These are phyloP conservation scores for rat (Rattus norvegicus) DNA, from an alignment of 2,113 vertebrate genomes.

Conservation along the genomic window DNA sequence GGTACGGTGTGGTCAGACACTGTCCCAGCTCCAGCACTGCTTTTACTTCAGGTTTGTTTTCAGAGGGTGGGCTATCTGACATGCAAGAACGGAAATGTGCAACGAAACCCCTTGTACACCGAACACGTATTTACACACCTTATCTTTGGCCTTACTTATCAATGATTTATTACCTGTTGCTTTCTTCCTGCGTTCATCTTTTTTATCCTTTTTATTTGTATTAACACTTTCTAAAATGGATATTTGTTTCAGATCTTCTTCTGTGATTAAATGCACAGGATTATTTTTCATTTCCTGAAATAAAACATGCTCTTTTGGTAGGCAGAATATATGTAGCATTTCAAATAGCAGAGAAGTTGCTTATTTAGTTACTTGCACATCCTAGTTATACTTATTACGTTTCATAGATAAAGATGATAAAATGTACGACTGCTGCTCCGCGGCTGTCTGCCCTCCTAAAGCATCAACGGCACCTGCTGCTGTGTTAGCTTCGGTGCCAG, in stretches of 20 bases:
- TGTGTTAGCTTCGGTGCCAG: neutral
- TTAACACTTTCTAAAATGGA: conserved; percentile 86
- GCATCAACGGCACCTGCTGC: neutral
- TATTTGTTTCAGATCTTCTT: conserved; percentile 94
- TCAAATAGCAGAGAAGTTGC: conserved; percentile 12
- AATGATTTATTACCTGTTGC: conserved; percentile 87
- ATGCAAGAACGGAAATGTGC: neutral
- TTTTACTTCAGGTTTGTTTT: neutral
- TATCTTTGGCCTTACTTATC: neutral
- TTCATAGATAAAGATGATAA: neutral
- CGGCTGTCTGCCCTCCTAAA: neutral
- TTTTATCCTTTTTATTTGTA: conserved; percentile 93
- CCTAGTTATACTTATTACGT: neutral
- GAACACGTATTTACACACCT: neutral
- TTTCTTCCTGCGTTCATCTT: conserved; percentile 95
- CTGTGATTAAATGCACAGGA: conserved; percentile 94
- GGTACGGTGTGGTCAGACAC: rapidly evolving
- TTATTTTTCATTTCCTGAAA: conserved; percentile 94
- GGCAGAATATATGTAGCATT: conserved; percentile 22
- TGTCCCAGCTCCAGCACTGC: neutral
- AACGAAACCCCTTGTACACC: neutral
- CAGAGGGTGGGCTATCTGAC: neutral
- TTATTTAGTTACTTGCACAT: neutral
- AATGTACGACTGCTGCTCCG: neutral
- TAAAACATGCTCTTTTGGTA: conserved; percentile 54